A percentile compares a stretch with the other conserved stretches of the same genome.
These are phyloP conservation scores for Pampus argenteus DNA, from an alignment of 2,797 vertebrate species.

Conservation along the genomic window DNA sequence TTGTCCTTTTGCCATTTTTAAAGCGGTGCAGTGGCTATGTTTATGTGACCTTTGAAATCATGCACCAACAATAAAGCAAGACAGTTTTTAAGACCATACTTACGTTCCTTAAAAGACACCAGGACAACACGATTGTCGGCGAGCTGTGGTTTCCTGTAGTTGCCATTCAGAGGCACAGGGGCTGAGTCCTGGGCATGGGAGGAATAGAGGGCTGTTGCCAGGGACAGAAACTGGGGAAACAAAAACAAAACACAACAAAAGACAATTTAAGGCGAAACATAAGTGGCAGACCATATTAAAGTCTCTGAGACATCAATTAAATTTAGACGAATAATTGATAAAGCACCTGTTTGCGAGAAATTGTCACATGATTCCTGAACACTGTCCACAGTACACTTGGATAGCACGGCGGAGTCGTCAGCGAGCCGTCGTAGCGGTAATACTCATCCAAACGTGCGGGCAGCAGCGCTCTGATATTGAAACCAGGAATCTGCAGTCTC, in stretches of 20 bases:
- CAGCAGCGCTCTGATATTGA: constrained; percentile 89
- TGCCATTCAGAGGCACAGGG: constrained; percentile 85
- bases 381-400: constrained; percentile 96
- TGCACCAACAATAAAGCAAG: constrained; percentile 41
- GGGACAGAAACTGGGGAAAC: constrained; percentile 82
- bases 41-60: constrained; percentile 32
- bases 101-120: constrained; percentile 93
- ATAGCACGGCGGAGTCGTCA: constrained; percentile 96
- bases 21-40: constrained; percentile 24
- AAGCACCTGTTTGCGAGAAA: constrained; percentile 92
- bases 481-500: constrained; percentile 86
- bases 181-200: constrained; percentile 84
- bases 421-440: constrained; percentile 94
- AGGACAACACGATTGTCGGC: constrained; percentile 87
- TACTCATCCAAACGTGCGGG: constrained; percentile 89
- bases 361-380: constrained; percentile 88
- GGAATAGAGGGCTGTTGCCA: constrained; percentile 89
- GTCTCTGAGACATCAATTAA: neutral
- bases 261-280: too few relatives aligned
- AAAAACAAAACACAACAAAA: constrained; percentile 46
- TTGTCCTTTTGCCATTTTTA: constrained; percentile 25
- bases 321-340: too few relatives aligned
- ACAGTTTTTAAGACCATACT: constrained; percentile 66
- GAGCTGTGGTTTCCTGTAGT: constrained; percentile 89
- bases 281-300: neutral